Evolutionary conservation across 2,797 vertebrate species (phyloP).

Genomic region (Sebastes miniatus): DNA sequence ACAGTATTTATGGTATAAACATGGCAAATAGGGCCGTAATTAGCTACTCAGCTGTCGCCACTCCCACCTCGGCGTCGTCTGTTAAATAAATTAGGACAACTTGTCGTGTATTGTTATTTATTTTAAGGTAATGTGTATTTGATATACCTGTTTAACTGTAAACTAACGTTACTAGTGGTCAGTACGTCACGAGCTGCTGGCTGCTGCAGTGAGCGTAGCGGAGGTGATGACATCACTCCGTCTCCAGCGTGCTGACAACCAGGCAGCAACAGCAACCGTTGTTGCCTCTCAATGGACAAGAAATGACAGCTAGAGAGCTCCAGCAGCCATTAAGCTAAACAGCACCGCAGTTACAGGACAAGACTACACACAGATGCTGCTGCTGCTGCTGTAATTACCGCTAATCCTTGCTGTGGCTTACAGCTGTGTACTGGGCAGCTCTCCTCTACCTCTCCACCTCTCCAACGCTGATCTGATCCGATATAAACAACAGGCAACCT

Average conservation of each 20-base stretch:
- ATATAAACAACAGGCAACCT: not conserved
- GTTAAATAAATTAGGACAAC: no score
- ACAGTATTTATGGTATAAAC: not conserved
- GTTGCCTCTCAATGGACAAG: conserved; percentile 1
- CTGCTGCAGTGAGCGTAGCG: conserved; percentile 27
- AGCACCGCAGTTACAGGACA: not conserved
- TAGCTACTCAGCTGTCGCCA: not conserved
- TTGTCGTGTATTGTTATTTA: no score
- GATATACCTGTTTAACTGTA: no score
- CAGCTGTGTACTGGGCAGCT: conserved; percentile 41
- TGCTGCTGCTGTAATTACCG: not conserved
- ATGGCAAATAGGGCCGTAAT: not conserved
- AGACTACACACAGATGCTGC: not conserved
- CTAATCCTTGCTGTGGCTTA: conserved; percentile 22
- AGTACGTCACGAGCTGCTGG: not conserved
- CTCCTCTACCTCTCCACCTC: not conserved
- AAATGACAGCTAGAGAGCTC: conserved; percentile 25
- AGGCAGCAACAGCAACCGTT: not conserved
- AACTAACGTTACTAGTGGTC: not conserved
- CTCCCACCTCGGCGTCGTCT: no score
- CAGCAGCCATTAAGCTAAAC: conserved; percentile 45
- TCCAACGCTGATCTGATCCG: not conserved
- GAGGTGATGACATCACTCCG: conserved; percentile 74
- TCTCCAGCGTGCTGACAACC: conserved; percentile 30
- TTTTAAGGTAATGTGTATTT: no score